Percentiles rank a stretch among this genome's conserved stretches.
These are phyloP conservation scores for Athalia cordata DNA, from an alignment of 2,888 invertebrate genomes.

Conservation along the genomic window DNA sequence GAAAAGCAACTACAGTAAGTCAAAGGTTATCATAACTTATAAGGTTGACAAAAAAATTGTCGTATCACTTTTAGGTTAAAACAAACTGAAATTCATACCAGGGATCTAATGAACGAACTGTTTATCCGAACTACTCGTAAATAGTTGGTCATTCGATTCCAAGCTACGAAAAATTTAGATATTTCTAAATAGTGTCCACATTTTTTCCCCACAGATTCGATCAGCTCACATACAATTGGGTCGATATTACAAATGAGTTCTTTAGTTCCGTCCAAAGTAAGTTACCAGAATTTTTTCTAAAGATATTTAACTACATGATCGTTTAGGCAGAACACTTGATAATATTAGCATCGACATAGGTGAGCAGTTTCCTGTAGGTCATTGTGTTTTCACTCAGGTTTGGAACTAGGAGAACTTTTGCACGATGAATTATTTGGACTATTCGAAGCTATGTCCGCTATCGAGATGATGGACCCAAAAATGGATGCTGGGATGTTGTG, in stretches of 20 bases:
- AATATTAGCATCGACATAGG: background rate
- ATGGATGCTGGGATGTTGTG: slow-evolving; percentile 99
- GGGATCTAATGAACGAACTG: background rate
- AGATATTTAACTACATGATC: slow-evolving; percentile 39
- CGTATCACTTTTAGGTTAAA: slow-evolving; percentile 37
- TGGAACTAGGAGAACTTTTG: slow-evolving; percentile 91
- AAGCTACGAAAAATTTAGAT: slow-evolving; percentile 4
- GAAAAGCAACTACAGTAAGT: slow-evolving; percentile 68
- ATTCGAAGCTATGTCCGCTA: slow-evolving; percentile 99
- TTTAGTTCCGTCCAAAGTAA: slow-evolving; percentile 64
- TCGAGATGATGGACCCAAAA: slow-evolving; percentile 99
- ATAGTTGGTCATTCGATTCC: background rate
- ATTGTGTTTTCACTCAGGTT: slow-evolving; percentile 74
- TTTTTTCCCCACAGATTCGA: slow-evolving; percentile 60
- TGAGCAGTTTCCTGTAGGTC: background rate
- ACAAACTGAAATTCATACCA: background rate
- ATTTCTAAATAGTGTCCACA: too few relatives aligned
- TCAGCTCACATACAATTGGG: slow-evolving; percentile 79
- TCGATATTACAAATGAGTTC: slow-evolving; percentile 81
- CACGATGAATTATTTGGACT: slow-evolving; percentile 94
- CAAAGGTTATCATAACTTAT: background rate
- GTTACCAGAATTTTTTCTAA: background rate
- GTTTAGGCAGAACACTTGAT: background rate
- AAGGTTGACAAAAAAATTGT: background rate
- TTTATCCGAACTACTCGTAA: background rate